phyloP scores from a whole-genome alignment of 2,113 vertebrate genomes.

The Triplophysa rosa region DNA sequence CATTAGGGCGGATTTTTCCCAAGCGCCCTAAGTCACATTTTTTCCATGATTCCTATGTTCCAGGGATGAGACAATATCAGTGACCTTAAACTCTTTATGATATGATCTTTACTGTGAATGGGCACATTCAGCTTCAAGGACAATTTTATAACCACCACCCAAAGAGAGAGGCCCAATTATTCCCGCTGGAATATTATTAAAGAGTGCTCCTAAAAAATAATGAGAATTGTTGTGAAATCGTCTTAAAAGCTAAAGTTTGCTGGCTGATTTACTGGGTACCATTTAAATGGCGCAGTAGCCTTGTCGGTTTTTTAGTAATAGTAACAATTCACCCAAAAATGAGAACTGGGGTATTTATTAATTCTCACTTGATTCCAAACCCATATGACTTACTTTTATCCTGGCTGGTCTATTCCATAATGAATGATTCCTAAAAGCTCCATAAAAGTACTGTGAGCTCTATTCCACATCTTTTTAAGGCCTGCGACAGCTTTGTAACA shows the following conservation, averaged over 20 bases:
- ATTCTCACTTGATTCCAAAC: no score
- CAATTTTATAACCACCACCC: constrained; percentile 38
- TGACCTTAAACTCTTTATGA: constrained; percentile 36
- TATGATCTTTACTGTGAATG: constrained; percentile 31
- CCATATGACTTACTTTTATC: no score
- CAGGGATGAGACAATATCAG: constrained; percentile 28
- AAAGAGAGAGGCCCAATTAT: constrained; percentile 30
- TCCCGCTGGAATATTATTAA: constrained; percentile 8
- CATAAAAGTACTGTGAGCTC: no score
- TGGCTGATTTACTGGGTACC: neutral
- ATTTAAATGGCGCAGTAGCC: neutral
- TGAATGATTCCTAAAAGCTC: no score
- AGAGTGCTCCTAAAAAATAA: constrained; percentile 16
- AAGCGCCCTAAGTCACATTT: neutral
- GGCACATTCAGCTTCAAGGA: constrained; percentile 14
- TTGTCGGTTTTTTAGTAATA: no score
- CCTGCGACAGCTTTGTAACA: no score
- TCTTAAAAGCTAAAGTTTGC: constrained; percentile 26
- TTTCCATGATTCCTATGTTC: constrained; percentile 37
- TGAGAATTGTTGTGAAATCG: neutral
- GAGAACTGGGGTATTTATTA: neutral
- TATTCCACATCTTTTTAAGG: no score
- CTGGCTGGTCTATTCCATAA: no score
- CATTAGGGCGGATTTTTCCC: constrained; percentile 3
- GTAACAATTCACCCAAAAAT: neutral